These are phyloP conservation scores for Drosophila meridionalis DNA, from an alignment of 2,888 invertebrate genomes.

Conservation along the genomic window DNA sequence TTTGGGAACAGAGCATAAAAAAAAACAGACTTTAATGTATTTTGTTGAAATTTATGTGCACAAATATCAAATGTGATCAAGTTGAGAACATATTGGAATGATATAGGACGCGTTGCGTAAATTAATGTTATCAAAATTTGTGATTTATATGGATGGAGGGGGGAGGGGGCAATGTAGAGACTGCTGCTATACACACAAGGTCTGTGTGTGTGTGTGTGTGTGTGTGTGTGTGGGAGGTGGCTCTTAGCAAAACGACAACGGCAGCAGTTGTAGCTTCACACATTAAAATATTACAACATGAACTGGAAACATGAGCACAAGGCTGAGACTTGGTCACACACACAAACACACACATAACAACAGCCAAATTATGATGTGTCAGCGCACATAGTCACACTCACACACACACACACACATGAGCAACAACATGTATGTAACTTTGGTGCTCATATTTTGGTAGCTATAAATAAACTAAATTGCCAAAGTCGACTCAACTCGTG, in stretches of 20 bases:
- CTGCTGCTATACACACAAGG: background rate
- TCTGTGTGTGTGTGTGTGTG: constrained; percentile 5
- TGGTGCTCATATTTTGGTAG: constrained; percentile 71
- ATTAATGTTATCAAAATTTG: constrained; percentile 65
- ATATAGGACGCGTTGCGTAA: constrained; percentile 57
- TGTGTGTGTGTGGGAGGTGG: constrained; percentile 28
- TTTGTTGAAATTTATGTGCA: constrained; percentile 40
- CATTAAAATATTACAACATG: constrained; percentile 80
- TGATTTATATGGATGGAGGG: constrained; percentile 59
- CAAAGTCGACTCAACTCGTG: constrained; percentile 53
- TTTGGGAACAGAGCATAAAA: background rate
- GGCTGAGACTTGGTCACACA: constrained; percentile 29
- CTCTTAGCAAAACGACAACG: constrained; percentile 67
- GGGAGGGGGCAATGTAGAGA: background rate
- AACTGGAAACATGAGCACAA: constrained; percentile 73
- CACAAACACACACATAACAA: constrained; percentile 34
- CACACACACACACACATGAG: constrained; percentile 24
- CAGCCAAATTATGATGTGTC: constrained; percentile 74
- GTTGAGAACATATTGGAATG: constrained; percentile 68
- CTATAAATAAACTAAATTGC: constrained; percentile 77
- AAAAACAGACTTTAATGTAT: constrained; percentile 17
- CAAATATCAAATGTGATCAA: constrained; percentile 48
- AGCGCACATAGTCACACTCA: constrained; percentile 46
- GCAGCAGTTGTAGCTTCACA: constrained; percentile 79
- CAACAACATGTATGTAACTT: constrained; percentile 32